Conservation (phyloP, 2,113 vertebrate species). For the Heteronetta atricapilla region DNA sequence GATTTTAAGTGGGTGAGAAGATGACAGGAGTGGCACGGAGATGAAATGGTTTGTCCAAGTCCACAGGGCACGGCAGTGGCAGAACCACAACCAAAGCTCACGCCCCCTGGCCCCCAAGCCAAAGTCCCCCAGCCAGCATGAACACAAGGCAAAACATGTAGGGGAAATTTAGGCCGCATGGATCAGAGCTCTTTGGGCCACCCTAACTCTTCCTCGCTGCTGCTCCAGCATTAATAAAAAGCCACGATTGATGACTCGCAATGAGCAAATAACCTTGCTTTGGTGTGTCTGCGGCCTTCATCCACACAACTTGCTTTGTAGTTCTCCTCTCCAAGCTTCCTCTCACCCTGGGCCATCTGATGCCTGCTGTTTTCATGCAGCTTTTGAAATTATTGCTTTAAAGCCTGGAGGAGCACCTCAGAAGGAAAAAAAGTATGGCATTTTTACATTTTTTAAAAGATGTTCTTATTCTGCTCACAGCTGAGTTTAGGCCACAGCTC, state of each 20-base stretch:
- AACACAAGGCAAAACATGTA: background rate
- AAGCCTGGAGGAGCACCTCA: constrained; percentile 10
- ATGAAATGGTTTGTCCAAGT: background rate
- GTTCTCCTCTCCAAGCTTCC: constrained; percentile 7
- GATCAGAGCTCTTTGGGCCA: background rate
- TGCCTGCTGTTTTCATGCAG: constrained; percentile 20
- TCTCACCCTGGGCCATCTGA: background rate
- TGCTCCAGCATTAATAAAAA: background rate
- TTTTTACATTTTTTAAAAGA: constrained; percentile 38
- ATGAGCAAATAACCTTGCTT: constrained; percentile 19
- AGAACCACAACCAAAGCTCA: background rate
- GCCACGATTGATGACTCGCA: background rate
- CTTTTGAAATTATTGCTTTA: constrained; percentile 50
- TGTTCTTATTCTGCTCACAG: constrained; percentile 4
- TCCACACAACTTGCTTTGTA: background rate
- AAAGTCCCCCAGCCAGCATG: background rate
- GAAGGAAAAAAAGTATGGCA: background rate
- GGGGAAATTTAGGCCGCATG: background rate
- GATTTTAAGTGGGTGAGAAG: background rate
- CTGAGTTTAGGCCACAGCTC: constrained; percentile 3
- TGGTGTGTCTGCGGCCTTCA: background rate
- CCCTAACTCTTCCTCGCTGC: background rate
- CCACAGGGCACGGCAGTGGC: background rate
- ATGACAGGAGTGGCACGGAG: background rate
- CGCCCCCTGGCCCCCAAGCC: background rate